These are phyloP conservation scores for Zelostemma sp. DNA, from an alignment of 1,140 invertebrate species.

Conservation along the genomic window DNA sequence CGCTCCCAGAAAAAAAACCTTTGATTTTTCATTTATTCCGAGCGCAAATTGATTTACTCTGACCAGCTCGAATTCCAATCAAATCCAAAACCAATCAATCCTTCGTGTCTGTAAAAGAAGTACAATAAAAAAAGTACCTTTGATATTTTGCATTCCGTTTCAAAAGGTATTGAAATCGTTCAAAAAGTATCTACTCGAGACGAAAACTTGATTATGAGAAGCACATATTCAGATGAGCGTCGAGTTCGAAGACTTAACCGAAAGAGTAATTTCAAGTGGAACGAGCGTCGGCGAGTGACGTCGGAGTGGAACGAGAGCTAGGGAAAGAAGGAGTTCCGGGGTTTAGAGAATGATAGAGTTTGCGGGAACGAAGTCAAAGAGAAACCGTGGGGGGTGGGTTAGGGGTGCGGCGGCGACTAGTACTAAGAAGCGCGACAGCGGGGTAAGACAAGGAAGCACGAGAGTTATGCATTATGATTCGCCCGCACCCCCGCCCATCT, in stretches of 20 bases:
- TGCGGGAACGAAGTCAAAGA: conserved; percentile 21
- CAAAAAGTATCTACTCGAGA: conserved; percentile 22
- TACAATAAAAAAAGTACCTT: background rate
- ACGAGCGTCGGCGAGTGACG: conserved; percentile 1
- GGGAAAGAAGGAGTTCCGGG: conserved; percentile 26
- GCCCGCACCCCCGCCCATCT: conserved; percentile 56
- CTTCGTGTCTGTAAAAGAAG: too few relatives aligned
- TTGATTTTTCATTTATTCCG: too few relatives aligned
- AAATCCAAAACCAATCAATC: background rate
- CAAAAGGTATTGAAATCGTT: background rate
- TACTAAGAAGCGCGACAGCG: conserved; percentile 25
- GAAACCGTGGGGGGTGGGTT: conserved; percentile 13
- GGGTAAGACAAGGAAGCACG: conserved; percentile 60
- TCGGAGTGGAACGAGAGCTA: conserved; percentile 10
- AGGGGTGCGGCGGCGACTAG: conserved; percentile 17
- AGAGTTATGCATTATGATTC: conserved; percentile 68
- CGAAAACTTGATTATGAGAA: background rate
- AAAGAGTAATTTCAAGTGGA: conserved; percentile 13
- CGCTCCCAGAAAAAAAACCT: too few relatives aligned
- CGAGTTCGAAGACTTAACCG: background rate
- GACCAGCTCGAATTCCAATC: background rate
- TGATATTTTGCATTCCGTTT: background rate
- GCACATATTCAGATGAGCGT: background rate
- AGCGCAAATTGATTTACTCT: too few relatives aligned
- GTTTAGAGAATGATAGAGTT: conserved; percentile 44